These are phyloP conservation scores for Chrysolina oricalcia DNA, from an alignment of 2,888 invertebrate genomes.

Conservation along the genomic window DNA sequence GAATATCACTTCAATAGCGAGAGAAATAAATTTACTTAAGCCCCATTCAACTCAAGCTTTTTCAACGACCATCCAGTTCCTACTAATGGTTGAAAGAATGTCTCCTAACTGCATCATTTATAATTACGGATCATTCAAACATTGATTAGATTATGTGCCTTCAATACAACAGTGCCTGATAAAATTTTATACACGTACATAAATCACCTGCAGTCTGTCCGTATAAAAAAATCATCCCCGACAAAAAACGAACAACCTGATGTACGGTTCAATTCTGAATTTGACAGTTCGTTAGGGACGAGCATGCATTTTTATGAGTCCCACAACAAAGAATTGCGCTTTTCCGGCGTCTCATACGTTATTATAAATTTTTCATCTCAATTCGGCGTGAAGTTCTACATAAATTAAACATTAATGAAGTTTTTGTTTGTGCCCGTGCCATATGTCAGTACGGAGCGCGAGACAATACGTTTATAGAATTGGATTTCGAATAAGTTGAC, in stretches of 20 bases:
- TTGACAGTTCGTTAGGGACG: slow-evolving; percentile 36
- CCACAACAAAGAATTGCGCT: slow-evolving; percentile 34
- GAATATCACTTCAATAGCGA: too few species aligned
- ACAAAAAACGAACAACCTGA: slow-evolving; percentile 20
- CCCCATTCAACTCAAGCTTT: too few species aligned
- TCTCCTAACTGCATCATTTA: too few species aligned
- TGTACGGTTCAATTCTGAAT: slow-evolving; percentile 41
- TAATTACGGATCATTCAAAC: not conserved
- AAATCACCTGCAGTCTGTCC: slow-evolving; percentile 10
- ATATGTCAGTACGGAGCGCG: slow-evolving; percentile 30
- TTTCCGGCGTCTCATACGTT: slow-evolving; percentile 36
- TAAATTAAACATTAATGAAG: slow-evolving; percentile 43
- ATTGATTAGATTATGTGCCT: not conserved
- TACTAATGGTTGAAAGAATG: too few species aligned
- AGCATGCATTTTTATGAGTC: slow-evolving; percentile 37
- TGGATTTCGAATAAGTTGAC: slow-evolving; percentile 35
- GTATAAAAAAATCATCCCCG: not conserved
- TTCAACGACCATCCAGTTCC: too few species aligned
- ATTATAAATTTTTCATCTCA: slow-evolving; percentile 38
- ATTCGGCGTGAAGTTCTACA: slow-evolving; percentile 38
- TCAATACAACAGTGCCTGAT: not conserved
- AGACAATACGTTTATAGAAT: slow-evolving; percentile 38
- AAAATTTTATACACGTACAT: not conserved
- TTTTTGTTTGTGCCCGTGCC: slow-evolving; percentile 37
- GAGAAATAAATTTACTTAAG: too few species aligned